These are phyloP conservation scores for Cantharis flavilabris DNA, from an alignment of 2,888 invertebrate genomes.

Conservation along the genomic window DNA sequence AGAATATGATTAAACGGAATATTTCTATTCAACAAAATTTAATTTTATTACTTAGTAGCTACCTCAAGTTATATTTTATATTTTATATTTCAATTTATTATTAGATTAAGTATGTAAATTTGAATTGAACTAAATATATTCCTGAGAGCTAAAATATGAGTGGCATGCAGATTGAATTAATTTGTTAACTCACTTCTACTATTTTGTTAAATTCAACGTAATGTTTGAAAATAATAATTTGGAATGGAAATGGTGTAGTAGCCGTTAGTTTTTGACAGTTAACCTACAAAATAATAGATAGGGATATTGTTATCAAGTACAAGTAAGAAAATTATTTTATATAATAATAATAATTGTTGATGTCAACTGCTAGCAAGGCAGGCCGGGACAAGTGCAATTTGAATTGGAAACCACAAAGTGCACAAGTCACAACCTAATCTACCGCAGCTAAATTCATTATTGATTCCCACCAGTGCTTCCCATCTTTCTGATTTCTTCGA, in stretches of 20 bases:
- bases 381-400: conserved; percentile 72
- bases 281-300: too few species aligned
- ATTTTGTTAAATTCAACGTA: not conserved
- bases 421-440: conserved; percentile 63
- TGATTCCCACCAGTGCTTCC: conserved; percentile 15
- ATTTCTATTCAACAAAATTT: not conserved
- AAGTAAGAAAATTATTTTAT: not conserved
- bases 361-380: conserved; percentile 51
- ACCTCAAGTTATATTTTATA: not conserved
- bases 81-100: conserved; percentile 1
- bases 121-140: not conserved
- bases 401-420: conserved; percentile 59
- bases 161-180: not conserved
- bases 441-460: conserved; percentile 39
- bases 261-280: not conserved
- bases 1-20: not conserved
- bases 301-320: too few species aligned
- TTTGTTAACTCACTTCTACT: not conserved
- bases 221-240: not conserved
- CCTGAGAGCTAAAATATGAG: not conserved
- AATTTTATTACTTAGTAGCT: not conserved
- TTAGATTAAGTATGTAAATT: conserved; percentile 1
- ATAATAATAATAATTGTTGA: not conserved
- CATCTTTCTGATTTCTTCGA: conserved; percentile 16
- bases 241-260: not conserved